A percentile compares a stretch with the other conserved stretches of the same genome.
Evolutionary conservation across 2,888 invertebrate genomes (phyloP).

Genomic region (Lamellibrachia columna): DNA sequence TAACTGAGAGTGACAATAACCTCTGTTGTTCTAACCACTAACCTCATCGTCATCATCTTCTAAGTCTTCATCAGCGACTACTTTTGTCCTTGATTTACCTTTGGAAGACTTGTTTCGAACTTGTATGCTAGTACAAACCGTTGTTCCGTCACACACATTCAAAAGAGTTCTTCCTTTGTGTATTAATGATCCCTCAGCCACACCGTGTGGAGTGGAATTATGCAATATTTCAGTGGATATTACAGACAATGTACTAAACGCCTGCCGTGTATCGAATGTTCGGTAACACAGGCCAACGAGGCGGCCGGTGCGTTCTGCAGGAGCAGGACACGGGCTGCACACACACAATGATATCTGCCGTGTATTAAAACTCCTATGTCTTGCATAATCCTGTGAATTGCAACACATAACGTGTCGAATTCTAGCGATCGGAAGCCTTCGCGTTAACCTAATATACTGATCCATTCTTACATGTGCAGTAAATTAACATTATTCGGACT

Average conservation of each 20-base stretch:
- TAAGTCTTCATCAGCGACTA: not conserved
- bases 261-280: not conserved
- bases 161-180: not conserved
- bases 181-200: not conserved
- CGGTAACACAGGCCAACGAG: not conserved
- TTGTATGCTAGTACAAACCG: not conserved
- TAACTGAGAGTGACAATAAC: too few relatives aligned
- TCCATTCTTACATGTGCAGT: not conserved
- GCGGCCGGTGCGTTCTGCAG: not conserved
- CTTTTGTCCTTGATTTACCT: not conserved
- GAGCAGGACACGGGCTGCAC: not conserved
- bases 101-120: not conserved
- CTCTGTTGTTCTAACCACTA: not conserved
- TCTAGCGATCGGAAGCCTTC: not conserved
- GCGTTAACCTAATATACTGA: not conserved
- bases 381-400: not conserved
- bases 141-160: not conserved
- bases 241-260: not conserved
- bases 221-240: not conserved
- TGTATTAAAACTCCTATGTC: not conserved
- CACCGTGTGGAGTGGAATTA: not conserved
- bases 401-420: not conserved
- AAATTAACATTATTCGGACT: not conserved
- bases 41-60: slow-evolving; percentile 13
- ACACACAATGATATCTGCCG: not conserved